A percentile compares a stretch with the other conserved stretches of the same genome.
Evolutionary conservation across 2,113 vertebrate species (phyloP).

Genomic region (Salvelinus sp.): DNA sequence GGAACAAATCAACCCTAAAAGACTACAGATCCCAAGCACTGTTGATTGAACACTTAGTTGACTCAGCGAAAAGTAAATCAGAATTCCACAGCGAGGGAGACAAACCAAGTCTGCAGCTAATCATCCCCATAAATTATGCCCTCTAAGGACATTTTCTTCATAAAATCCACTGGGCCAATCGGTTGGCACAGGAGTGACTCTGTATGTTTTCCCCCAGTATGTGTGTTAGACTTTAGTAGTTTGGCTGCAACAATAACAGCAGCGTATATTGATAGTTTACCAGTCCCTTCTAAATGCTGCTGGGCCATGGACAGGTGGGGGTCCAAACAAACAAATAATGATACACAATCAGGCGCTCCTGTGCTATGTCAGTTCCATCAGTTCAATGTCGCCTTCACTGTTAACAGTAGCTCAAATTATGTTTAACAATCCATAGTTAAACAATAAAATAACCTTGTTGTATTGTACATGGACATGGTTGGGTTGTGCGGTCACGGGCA

Average conservation of each 20-base stretch:
- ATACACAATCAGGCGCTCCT: neutral
- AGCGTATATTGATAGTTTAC: constrained; percentile 5
- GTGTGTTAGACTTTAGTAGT: neutral
- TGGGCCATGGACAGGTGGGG: neutral
- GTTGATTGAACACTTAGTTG: constrained; percentile 13
- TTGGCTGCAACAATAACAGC: neutral
- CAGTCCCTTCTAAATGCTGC: constrained; percentile 9
- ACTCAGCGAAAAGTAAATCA: constrained; percentile 44
- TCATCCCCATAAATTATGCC: neutral
- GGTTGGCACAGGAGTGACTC: neutral
- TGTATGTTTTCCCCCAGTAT: neutral
- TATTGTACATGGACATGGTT: too few species aligned
- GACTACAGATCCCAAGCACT: neutral
- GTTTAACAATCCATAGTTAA: too few species aligned
- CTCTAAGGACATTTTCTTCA: neutral
- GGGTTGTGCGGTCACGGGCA: too few species aligned
- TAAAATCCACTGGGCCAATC: neutral
- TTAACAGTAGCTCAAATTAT: neutral
- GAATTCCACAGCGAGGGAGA: neutral
- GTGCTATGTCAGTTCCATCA: neutral
- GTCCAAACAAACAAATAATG: constrained; percentile 1
- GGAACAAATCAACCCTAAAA: neutral
- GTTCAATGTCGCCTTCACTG: neutral
- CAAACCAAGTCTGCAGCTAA: neutral
- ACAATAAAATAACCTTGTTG: too few species aligned